Evolutionary conservation across 2,797 vertebrate genomes (phyloP).

Genomic region (Acanthurus lineatus): DNA sequence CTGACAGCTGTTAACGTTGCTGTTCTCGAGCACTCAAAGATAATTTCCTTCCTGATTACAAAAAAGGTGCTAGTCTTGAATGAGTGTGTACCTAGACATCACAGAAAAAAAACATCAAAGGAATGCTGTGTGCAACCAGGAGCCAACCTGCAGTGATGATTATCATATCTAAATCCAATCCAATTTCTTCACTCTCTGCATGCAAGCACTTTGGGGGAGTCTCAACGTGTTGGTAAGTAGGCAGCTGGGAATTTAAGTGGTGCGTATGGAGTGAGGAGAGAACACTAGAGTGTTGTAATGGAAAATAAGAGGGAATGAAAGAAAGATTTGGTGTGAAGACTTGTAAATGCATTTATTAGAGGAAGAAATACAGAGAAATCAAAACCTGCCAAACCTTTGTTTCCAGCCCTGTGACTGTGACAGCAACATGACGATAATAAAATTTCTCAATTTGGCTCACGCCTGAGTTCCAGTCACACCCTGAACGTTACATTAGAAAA

Average conservation of each 20-base stretch:
- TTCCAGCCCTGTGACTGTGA: slow-evolving; percentile 66
- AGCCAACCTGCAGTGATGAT: slow-evolving; percentile 45
- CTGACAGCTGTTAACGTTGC: slow-evolving; percentile 14
- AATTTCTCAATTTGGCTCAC: slow-evolving; percentile 65
- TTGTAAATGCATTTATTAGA: slow-evolving; percentile 60
- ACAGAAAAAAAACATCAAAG: slow-evolving; percentile 41
- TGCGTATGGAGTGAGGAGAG: slow-evolving; percentile 41
- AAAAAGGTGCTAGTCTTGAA: slow-evolving; percentile 11
- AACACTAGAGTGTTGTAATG: slow-evolving; percentile 43
- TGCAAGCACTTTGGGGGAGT: slow-evolving; percentile 51
- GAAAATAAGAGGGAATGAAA: slow-evolving; percentile 46
- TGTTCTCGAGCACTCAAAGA: slow-evolving; percentile 17
- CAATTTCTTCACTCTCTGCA: slow-evolving; percentile 55
- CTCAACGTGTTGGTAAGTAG: slow-evolving; percentile 63
- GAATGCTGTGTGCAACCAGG: slow-evolving; percentile 34
- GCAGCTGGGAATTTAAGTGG: slow-evolving; percentile 56
- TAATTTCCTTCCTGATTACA: slow-evolving; percentile 20
- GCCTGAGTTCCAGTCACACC: slow-evolving; percentile 63
- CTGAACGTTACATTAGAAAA: slow-evolving; percentile 60
- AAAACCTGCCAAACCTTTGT: slow-evolving; percentile 51
- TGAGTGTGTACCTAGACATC: slow-evolving; percentile 31
- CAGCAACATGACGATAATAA: slow-evolving; percentile 56
- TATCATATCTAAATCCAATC: slow-evolving; percentile 68
- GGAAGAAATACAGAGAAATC: slow-evolving; percentile 41
- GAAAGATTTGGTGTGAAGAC: slow-evolving; percentile 45